phyloP scores from a whole-genome alignment of 2,797 vertebrate genomes.

The Enteromius fasciolatus region DNA sequence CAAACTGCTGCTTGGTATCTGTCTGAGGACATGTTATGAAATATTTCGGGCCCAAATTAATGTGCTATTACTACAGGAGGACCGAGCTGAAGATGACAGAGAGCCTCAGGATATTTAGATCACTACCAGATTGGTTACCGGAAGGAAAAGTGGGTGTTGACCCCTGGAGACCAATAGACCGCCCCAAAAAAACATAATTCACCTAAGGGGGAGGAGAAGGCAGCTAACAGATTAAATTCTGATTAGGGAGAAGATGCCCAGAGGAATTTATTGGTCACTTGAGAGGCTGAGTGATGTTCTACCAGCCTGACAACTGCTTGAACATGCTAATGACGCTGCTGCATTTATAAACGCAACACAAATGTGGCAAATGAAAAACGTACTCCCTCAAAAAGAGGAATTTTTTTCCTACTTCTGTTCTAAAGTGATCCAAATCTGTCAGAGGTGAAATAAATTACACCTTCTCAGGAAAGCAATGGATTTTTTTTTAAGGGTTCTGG shows the following conservation, averaged over 20 bases:
- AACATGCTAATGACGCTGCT: conserved; percentile 60
- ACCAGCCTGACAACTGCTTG: conserved; percentile 54
- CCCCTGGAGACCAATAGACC: conserved; percentile 78
- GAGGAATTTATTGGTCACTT: conserved; percentile 64
- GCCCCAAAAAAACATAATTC: conserved; percentile 77
- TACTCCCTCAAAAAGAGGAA: conserved; percentile 25
- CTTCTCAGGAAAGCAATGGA: conserved; percentile 21
- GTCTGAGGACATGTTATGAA: conserved; percentile 70
- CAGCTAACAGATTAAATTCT: conserved; percentile 84
- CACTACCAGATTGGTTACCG: conserved; percentile 77
- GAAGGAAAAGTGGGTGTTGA: conserved; percentile 61
- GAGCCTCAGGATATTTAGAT: conserved; percentile 82
- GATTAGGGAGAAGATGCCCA: conserved; percentile 73
- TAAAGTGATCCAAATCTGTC: conserved; percentile 44
- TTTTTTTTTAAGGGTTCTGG: conserved; percentile 26
- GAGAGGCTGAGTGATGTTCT: conserved; percentile 65
- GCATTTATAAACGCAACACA: conserved; percentile 58
- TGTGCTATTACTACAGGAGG: conserved; percentile 79
- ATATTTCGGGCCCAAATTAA: conserved; percentile 82
- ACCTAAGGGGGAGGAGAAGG: conserved; percentile 70
- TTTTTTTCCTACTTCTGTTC: background rate
- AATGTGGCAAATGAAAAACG: conserved; percentile 54
- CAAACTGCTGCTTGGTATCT: conserved; percentile 57
- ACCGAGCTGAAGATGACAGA: conserved; percentile 81
- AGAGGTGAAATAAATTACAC: conserved; percentile 40